Base-by-base conservation (phyloP, 2,888 invertebrate species). In the Lutraria lutraria region DNA sequence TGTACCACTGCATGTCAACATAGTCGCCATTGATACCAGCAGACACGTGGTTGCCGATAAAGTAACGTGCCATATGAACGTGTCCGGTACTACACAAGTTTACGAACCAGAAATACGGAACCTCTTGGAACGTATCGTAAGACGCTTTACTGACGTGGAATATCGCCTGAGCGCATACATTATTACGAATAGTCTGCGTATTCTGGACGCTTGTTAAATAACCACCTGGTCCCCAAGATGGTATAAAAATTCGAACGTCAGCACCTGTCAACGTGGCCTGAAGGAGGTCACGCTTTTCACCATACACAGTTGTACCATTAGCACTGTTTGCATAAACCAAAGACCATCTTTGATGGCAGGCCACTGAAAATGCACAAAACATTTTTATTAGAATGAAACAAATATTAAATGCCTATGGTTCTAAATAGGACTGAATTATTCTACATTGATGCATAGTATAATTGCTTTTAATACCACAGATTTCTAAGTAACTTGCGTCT, bases 271-370 rank as follows among this genome's bases (percentile, higher is more conserved):
- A 81, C 12, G 92, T 89, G 15, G 91, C 90, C 16, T 89, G 80
- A 31, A 92, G 81, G 0, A 94, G 91, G n/a, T 90, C 91, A 13
- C 90, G 68, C 72, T 93, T 94, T 52, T 85, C 85, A 2, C 94
- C 94, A n/a, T 80, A 92, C 0, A 93, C 90, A 0, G 90, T 86
- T 16, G 91, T 90, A 15, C 94, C 94, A 34, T 91, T 92, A 19
- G 85, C 93, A 21, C 92, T 90, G 84, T 94, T 92, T 15, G 90
- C 92, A 72, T 89, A 93, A 8, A 94, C 80, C 15, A 93, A 81
- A 0, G 88, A 90, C 94, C 94, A 94, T 52, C 92, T 85, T 68
- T 93, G 90, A 31, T 94, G 93, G 86, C 94, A 94, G 29, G 89
- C 89, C 87, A 88, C 93, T 94, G 89, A 0, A 83, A 88, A 21